Base-by-base conservation (phyloP, 2,113 vertebrate genomes). In the Cavia porcellus region DNA sequence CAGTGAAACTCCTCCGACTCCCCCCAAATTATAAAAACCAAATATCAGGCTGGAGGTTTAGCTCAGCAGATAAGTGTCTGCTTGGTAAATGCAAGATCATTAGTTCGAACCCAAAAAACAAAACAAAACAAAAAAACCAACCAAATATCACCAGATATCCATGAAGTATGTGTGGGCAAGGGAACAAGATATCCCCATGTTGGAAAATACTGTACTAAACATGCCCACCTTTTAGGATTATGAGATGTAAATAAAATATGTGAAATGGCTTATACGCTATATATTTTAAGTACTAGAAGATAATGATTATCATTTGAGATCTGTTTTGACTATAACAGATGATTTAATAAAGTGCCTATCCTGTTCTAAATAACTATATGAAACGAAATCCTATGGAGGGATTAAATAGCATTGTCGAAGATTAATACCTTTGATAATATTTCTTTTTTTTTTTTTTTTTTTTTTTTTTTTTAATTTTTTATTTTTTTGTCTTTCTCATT, bases 231-330 rank as follows among this genome's bases (percentile, higher is more conserved):
- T 79, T 93, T 62, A 90, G 85, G n/a, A 57, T 66, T 82, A 1
- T 82, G 35, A 82, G 72, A 81, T 75, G 35, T 95, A 86, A 86
- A 57, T 72, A 45, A 86, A 89, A 91, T 24, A 66, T 90, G 17
- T 83, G 59, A 79, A 95, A 79, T 86, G 77, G 62, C 28, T 50
- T 85, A 1, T 88, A 59, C 30, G 82, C 1, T 55, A 57, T 79
- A 13, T 42, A 59, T 22, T 95, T 35, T 96, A 59, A 84, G 35
- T 61, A 61, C 42, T 70, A 89, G 52, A 79, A 94, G 70, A 77
- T 87, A 90, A 87, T 32, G 55, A 3, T 25, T 86, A 62, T 38
- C 14, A 80, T 68, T 90, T 85, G 64, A 89, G 30, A 79, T 95
- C 47, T 92, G 38, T 92, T 95, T 89, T 79, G 30, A 90, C 47